Conservation (phyloP, 2,113 vertebrate genomes). For the Ginglymostoma cirratum region DNA sequence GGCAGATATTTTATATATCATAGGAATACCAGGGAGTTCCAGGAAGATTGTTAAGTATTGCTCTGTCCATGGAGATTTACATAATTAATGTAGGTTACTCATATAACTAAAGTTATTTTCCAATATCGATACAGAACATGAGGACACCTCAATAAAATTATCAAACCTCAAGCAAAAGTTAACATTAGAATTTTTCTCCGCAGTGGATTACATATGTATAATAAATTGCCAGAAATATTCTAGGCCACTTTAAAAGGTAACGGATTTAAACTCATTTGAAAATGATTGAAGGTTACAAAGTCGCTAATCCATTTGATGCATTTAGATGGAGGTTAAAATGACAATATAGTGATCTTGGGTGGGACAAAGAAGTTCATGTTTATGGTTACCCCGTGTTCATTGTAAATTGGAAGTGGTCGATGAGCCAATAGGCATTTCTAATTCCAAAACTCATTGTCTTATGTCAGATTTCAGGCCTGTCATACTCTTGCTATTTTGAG, state of each 20-base stretch:
- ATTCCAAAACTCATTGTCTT: background rate
- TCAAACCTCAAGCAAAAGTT: background rate
- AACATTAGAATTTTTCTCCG: background rate
- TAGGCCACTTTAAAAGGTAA: background rate
- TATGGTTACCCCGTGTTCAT: background rate
- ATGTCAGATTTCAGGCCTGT: background rate
- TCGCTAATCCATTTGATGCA: background rate
- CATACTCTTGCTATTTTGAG: background rate
- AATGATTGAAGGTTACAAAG: background rate
- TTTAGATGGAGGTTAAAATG: background rate
- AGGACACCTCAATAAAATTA: background rate
- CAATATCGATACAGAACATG: background rate
- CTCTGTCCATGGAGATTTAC: background rate
- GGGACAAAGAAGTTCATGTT: background rate
- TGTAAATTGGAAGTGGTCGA: background rate
- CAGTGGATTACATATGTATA: background rate
- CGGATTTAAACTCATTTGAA: background rate
- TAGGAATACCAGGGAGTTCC: background rate
- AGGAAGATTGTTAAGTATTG: background rate
- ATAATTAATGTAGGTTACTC: background rate
- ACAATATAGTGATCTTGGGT: background rate
- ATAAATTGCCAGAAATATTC: background rate
- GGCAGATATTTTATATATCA: background rate
- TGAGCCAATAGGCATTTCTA: background rate
- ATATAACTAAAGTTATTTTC: background rate